These are phyloP conservation scores for Poecilobothrus nobilitatus DNA, from an alignment of 2,888 invertebrate genomes.

Conservation along the genomic window DNA sequence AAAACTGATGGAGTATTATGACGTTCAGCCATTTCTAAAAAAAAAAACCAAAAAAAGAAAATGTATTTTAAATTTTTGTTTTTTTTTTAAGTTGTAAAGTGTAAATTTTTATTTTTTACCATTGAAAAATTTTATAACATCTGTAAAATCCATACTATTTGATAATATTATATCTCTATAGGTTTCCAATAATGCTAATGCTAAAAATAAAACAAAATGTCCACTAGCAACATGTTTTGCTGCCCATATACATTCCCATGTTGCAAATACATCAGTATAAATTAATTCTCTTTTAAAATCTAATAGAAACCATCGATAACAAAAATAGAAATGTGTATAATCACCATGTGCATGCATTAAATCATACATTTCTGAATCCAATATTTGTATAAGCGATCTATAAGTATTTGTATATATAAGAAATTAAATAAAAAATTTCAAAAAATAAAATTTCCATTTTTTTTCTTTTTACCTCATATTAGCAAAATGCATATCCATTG, in stretches of 20 bases:
- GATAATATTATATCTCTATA: conserved; percentile 91
- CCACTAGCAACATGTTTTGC: conserved; percentile 75
- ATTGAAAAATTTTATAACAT: conserved; percentile 96
- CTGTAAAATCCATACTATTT: conserved; percentile 96
- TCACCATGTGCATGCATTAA: conserved; percentile 92
- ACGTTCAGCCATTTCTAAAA: conserved; percentile 92
- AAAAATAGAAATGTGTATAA: conserved; percentile 95
- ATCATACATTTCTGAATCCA: conserved; percentile 89
- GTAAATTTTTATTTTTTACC: conserved; percentile 54
- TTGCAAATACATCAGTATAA: conserved; percentile 87
- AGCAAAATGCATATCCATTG: conserved; percentile 93
- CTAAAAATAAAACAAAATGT: conserved; percentile 88
- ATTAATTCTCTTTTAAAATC: conserved; percentile 92
- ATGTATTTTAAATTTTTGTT: background rate
- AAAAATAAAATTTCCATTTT: too few species aligned
- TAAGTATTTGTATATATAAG: conserved; percentile 15
- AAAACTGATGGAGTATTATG: conserved; percentile 80
- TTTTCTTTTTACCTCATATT: conserved; percentile 64
- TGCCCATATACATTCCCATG: conserved; percentile 97
- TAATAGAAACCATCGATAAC: conserved; percentile 93
- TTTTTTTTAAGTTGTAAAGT: background rate
- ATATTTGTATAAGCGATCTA: conserved; percentile 71
- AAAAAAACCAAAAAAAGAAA: conserved; percentile 20
- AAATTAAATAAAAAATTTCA: background rate
- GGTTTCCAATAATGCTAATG: conserved; percentile 81